These are phyloP conservation scores for Psophia crepitans DNA, from an alignment of 2,113 vertebrate genomes.

Conservation along the genomic window DNA sequence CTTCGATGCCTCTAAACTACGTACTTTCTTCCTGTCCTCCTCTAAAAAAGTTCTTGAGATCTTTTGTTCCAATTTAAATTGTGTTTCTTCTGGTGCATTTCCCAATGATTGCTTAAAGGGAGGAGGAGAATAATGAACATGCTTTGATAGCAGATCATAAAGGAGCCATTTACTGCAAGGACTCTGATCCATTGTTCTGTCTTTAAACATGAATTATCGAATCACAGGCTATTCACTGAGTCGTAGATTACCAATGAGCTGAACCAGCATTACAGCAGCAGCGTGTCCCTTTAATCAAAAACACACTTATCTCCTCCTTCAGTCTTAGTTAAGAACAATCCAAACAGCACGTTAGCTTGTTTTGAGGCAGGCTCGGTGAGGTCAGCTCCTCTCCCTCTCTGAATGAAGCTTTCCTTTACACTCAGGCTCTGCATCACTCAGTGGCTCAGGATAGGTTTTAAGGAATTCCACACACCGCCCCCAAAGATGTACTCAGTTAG, in stretches of 20 bases:
- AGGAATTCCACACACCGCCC: not conserved
- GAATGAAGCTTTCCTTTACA: not conserved
- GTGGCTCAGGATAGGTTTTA: not conserved
- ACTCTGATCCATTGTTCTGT: not conserved
- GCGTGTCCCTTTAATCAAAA: not conserved
- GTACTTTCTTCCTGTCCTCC: not conserved
- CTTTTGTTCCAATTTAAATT: not conserved
- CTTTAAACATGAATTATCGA: not conserved
- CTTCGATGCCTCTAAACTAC: not conserved
- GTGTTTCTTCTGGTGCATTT: not conserved
- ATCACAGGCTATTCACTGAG: not conserved
- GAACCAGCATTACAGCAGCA: not conserved
- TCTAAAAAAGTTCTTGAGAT: not conserved
- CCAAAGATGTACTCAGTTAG: not conserved
- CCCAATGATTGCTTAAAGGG: not conserved
- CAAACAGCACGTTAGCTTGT: rapidly evolving
- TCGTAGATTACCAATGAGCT: not conserved
- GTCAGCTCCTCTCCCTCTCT: rapidly evolving
- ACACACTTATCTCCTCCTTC: not conserved
- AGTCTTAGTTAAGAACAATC: not conserved
- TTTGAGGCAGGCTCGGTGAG: not conserved
- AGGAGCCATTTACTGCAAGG: not conserved
- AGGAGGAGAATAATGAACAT: not conserved
- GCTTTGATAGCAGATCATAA: not conserved
- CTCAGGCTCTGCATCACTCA: not conserved